A percentile compares a stretch with the other conserved stretches of the same genome.
These are phyloP conservation scores for Coptotermes formosanus DNA, from an alignment of 1,140 invertebrate genomes.

Conservation along the genomic window DNA sequence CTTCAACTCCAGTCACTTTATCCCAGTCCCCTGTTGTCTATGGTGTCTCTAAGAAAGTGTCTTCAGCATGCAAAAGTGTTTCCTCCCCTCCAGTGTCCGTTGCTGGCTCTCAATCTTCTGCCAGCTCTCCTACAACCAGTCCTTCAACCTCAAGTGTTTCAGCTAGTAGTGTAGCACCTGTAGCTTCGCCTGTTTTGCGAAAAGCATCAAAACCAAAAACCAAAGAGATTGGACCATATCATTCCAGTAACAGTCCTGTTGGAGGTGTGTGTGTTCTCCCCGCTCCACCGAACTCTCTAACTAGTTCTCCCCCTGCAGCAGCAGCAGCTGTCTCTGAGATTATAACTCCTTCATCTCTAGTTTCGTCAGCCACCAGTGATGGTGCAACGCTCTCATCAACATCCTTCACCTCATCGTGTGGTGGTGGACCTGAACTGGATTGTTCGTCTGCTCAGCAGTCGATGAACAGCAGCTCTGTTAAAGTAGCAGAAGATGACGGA, in stretches of 20 bases:
- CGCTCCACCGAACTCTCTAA: conserved; percentile 3
- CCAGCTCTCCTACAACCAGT: conserved; percentile 33
- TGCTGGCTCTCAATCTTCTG: conserved; percentile 39
- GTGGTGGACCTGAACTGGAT: conserved; percentile 45
- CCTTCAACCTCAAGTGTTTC: conserved; percentile 32
- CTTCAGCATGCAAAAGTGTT: not conserved
- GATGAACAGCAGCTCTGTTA: not conserved
- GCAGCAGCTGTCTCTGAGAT: conserved; percentile 41
- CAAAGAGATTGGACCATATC: conserved; percentile 25
- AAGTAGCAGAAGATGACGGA: not conserved
- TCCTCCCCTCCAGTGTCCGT: conserved; percentile 42
- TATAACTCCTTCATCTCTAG: conserved; percentile 44
- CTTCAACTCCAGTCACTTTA: conserved; percentile 3
- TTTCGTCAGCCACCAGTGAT: conserved; percentile 47
- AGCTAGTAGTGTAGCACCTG: not conserved
- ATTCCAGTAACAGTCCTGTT: conserved; percentile 9
- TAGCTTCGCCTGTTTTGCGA: not conserved
- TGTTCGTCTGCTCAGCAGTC: conserved; percentile 8
- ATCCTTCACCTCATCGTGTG: conserved; percentile 42
- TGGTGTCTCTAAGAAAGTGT: not conserved
- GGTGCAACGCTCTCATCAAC: conserved; percentile 40
- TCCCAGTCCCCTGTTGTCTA: conserved; percentile 6
- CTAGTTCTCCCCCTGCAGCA: not conserved
- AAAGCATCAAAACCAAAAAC: conserved; percentile 27
- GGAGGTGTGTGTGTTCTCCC: conserved; percentile 10